Evolutionary conservation across 1,140 invertebrate species (phyloP).

Genomic region (Schlechtendalia chinensis): DNA sequence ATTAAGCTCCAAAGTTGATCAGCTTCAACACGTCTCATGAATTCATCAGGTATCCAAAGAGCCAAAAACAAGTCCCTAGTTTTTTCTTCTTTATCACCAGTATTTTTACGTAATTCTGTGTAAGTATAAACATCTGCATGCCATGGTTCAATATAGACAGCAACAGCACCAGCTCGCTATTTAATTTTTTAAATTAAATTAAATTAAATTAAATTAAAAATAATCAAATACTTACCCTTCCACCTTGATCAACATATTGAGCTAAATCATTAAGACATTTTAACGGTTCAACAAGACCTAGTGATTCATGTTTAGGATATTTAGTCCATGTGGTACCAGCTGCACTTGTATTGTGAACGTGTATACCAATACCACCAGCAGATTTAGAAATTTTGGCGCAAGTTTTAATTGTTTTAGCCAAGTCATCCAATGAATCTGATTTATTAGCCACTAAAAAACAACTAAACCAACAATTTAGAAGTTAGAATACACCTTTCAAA

Average conservation of each 20-base stretch:
- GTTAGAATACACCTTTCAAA: constrained; percentile 24
- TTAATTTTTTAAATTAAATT: constrained; percentile 38
- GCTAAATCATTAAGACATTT: constrained; percentile 95
- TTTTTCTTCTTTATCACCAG: constrained; percentile 84
- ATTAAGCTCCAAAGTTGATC: constrained; percentile 91
- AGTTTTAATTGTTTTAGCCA: constrained; percentile 90
- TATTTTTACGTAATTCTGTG: constrained; percentile 91
- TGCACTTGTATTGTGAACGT: constrained; percentile 93
- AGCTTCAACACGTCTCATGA: constrained; percentile 92
- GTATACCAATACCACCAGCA: constrained; percentile 95
- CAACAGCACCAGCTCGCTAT: constrained; percentile 94
- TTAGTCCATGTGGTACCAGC: constrained; percentile 85
- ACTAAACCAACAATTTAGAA: constrained; percentile 57
- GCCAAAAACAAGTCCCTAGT: constrained; percentile 97
- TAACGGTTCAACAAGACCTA: constrained; percentile 97
- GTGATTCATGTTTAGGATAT: constrained; percentile 63
- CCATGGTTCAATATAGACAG: constrained; percentile 98
- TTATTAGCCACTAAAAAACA: constrained; percentile 95
- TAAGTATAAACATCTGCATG: constrained; percentile 97
- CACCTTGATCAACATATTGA: constrained; percentile 96
- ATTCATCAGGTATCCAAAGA: constrained; percentile 97
- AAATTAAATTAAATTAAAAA: background rate
- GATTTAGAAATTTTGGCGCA: constrained; percentile 96
- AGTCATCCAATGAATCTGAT: constrained; percentile 97
- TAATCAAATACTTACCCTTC: constrained; percentile 68